Percentiles rank a stretch among this genome's conserved stretches.
Conservation (phyloP, 1,140 invertebrate species). For the Drosophila ficusphila region DNA sequence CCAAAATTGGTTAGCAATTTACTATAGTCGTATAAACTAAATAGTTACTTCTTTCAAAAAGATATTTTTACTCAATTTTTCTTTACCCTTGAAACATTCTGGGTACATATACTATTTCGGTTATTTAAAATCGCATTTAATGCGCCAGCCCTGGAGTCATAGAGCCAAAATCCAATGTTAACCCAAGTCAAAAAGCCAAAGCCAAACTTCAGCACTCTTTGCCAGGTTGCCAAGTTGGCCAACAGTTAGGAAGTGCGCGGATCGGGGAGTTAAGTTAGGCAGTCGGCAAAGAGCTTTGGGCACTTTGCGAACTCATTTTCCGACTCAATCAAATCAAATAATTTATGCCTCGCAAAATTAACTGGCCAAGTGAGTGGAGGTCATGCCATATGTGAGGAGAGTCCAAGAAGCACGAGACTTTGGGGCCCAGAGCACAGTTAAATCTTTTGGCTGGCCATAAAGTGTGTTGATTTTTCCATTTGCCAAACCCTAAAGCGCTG, state of each 20-base stretch:
- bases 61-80: too few species aligned
- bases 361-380: conserved; percentile 72
- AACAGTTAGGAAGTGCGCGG: neutral
- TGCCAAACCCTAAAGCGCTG: conserved; percentile 71
- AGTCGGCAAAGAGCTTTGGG: conserved; percentile 63
- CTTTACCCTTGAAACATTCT: too few species aligned
- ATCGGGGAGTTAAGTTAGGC: conserved; percentile 5
- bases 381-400: conserved; percentile 49
- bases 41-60: too few species aligned
- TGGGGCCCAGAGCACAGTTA: conserved; percentile 67
- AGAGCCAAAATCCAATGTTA: neutral
- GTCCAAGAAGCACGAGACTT: conserved; percentile 19
- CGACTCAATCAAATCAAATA: conserved; percentile 84
- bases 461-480: conserved; percentile 81
- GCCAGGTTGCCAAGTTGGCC: conserved; percentile 22
- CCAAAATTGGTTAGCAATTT: too few species aligned
- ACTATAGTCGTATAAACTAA: too few species aligned
- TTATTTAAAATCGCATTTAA: neutral
- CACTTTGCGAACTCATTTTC: conserved; percentile 83
- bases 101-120: neutral
- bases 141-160: conserved; percentile 10
- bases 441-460: conserved; percentile 65
- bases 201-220: conserved; percentile 18
- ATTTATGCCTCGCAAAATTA: conserved; percentile 79
- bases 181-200: neutral